Percentiles rank a stretch among this genome's conserved stretches.
Conservation (phyloP, 2,113 vertebrate species). For the Aleadryas rufinucha region DNA sequence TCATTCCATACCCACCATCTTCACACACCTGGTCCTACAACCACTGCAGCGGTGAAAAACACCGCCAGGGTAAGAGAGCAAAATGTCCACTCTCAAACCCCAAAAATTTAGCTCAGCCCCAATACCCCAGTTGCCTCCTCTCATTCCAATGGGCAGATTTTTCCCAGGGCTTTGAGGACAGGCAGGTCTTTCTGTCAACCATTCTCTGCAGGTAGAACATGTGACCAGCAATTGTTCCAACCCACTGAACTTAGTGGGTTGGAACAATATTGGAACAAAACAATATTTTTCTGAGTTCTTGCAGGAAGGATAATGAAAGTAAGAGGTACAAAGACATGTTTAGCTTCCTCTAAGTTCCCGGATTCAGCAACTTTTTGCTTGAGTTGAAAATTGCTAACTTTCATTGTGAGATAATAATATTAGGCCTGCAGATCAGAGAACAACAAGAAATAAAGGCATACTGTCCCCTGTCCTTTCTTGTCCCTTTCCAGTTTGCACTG, state of each 20-base stretch:
- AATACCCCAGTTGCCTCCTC: not conserved
- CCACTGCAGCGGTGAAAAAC: not conserved
- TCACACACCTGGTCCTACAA: not conserved
- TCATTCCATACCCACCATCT: not conserved
- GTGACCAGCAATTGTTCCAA: not conserved
- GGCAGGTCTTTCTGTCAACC: not conserved
- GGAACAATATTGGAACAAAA: no score
- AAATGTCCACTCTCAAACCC: not conserved
- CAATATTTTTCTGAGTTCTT: not conserved
- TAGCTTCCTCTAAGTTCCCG: not conserved
- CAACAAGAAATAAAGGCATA: not conserved
- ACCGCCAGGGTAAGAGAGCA: not conserved
- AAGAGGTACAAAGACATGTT: not conserved
- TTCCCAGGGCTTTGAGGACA: not conserved
- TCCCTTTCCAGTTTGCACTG: not conserved
- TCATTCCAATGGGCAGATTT: not conserved
- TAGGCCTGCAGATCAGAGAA: not conserved
- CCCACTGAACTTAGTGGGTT: not conserved
- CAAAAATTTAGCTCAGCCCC: not conserved
- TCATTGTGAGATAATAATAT: not conserved
- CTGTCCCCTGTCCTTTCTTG: not conserved
- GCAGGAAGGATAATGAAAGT: not conserved
- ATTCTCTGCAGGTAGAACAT: not conserved
- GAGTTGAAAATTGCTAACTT: not conserved
- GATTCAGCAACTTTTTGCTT: not conserved